phyloP scores from a whole-genome alignment of 2,888 invertebrate species.

The Ophioninae sp. region DNA sequence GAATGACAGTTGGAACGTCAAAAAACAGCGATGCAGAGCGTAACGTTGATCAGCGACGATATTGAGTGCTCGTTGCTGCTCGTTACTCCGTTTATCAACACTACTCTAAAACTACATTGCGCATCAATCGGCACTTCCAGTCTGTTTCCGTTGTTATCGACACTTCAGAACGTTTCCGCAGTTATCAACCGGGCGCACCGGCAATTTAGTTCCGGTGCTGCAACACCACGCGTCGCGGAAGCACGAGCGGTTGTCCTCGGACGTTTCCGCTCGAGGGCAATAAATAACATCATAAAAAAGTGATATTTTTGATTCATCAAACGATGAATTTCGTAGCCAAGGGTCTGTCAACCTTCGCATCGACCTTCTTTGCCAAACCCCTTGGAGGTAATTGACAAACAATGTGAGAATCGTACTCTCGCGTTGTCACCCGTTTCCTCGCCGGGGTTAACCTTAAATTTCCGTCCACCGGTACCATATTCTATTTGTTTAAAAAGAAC shows the following conservation, averaged over 20 bases:
- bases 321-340: conserved; percentile 72
- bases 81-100: neutral
- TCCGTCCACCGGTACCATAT: neutral
- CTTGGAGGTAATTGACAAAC: conserved; percentile 67
- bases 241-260: conserved; percentile 41
- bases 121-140: neutral
- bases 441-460: conserved; percentile 39
- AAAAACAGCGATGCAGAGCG: no score
- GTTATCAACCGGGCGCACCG: neutral
- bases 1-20: no score
- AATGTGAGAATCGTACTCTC: neutral
- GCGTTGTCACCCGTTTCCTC: neutral
- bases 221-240: conserved; percentile 1
- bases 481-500: neutral
- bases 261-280: conserved; percentile 28
- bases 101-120: neutral
- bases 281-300: conserved; percentile 10
- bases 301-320: conserved; percentile 31
- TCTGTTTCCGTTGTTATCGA: neutral
- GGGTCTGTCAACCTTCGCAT: conserved; percentile 65
- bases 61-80: neutral
- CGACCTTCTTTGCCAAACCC: conserved; percentile 65
- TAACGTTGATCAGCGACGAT: no score
- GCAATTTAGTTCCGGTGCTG: neutral
- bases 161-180: neutral